Base-by-base conservation (phyloP, 2,113 vertebrate genomes). In the Campylomormyrus tamandua region DNA sequence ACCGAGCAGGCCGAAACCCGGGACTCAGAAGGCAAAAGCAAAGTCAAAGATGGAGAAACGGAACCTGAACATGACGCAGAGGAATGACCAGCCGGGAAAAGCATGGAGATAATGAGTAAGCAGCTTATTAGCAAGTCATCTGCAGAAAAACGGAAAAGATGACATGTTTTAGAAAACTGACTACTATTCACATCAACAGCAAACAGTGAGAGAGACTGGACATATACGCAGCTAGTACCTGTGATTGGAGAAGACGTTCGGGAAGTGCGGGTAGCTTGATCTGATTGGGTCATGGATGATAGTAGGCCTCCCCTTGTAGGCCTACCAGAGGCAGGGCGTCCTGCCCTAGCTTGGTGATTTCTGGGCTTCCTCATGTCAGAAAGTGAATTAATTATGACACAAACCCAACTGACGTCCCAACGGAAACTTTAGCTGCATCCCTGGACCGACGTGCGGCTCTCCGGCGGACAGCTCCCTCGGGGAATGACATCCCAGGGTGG, bases 21-120 rank as follows among this genome's bases (percentile, higher is more conserved):
- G 66, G 42, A 3, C 53, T 66, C 24, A 10, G 91, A 56, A 92
- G 91, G 91, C 15, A 89, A 90, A 90, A 91, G 89, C 49, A 31
- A 88, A 92, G 90, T 17, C 93, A 93, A 94, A 93, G 91, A 11
- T 46, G 66, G 89, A 93, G 92, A 94, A 92, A 93, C 91, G 93
- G 94, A 92, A 93, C 6, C 89, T 90, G 90, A 91, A 87, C 3
- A 19, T 66, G 90, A 92, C 88, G 90, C 90, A 90, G 92, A 70
- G 39, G 42, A 80, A 10, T 15, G 52, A 90, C 90, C 89, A 90
- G 87, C 8, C 9, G 2, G 58, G 92, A 91, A 42, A 24, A 53
- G 24, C 42, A 27, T 48, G 10, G 62, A 17, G 58, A n/a, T 3
- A 74, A 88, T 88, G 46, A 62, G 35, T 50, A 21, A 7, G 39